Evolutionary conservation across 2,113 vertebrate genomes (phyloP).

Genomic region (Campylomormyrus tamandua): DNA sequence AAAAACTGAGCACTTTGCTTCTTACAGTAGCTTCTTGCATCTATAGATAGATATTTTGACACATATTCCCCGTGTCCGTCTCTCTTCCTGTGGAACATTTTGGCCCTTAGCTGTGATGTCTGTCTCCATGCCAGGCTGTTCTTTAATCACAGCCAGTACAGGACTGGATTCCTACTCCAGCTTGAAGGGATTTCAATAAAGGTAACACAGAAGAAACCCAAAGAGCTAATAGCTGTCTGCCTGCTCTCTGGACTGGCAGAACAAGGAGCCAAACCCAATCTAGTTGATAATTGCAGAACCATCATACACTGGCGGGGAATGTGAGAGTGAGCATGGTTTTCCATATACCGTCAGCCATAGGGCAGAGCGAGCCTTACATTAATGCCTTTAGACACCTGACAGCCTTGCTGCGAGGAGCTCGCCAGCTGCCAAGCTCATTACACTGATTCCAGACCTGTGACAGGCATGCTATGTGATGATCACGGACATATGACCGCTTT

Average conservation of each 20-base stretch:
- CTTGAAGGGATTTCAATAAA: conserved; percentile 54
- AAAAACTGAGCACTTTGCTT: background rate
- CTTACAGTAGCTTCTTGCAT: background rate
- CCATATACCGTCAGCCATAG: conserved; percentile 45
- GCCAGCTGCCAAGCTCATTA: background rate
- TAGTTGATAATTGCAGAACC: conserved; percentile 57
- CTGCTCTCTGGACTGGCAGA: conserved; percentile 56
- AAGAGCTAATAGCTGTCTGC: conserved; percentile 63
- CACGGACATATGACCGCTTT: background rate
- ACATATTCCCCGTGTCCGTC: background rate
- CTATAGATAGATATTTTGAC: background rate
- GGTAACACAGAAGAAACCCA: conserved; percentile 46
- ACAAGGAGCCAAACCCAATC: conserved; percentile 54
- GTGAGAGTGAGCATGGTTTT: conserved; percentile 49
- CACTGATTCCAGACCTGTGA: conserved; percentile 1
- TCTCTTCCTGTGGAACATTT: background rate
- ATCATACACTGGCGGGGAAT: conserved; percentile 24
- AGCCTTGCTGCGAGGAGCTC: background rate
- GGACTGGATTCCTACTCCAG: conserved; percentile 47
- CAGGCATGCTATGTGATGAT: background rate
- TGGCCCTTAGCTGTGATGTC: conserved; percentile 24
- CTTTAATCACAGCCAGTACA: conserved; percentile 52
- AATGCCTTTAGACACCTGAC: conserved; percentile 18
- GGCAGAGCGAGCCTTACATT: conserved; percentile 57
- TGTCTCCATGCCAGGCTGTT: conserved; percentile 36